Conservation (phyloP, 2,888 invertebrate genomes). For the Incurvaria masculella region DNA sequence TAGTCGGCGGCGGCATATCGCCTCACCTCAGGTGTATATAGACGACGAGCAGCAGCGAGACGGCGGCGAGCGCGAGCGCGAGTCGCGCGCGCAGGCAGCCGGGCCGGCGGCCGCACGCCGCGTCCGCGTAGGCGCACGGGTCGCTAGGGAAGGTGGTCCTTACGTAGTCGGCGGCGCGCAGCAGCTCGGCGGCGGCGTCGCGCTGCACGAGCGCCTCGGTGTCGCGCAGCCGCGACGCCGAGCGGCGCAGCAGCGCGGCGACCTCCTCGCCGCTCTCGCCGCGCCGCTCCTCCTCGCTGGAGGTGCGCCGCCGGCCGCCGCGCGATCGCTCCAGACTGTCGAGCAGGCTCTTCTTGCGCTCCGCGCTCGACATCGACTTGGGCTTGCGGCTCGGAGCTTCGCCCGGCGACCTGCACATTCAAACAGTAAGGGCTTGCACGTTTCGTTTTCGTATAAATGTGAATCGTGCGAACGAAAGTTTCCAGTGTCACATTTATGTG, state of each 20-base stretch:
- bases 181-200: constrained; percentile 44
- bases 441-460: too few species aligned
- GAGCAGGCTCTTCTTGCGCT: constrained; percentile 45
- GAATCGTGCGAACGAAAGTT: too few species aligned
- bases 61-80: constrained; percentile 48
- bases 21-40: constrained; percentile 51
- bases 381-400: constrained; percentile 43
- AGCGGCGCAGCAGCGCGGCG: constrained; percentile 60
- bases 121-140: constrained; percentile 33
- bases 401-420: constrained; percentile 27
- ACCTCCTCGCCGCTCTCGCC: constrained; percentile 51
- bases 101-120: constrained; percentile 28
- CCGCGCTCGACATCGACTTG: constrained; percentile 51
- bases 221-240: constrained; percentile 58
- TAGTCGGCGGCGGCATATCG: constrained; percentile 5
- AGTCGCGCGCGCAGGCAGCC: constrained; percentile 40
- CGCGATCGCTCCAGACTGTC: constrained; percentile 49
- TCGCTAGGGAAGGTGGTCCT: constrained; percentile 45
- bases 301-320: constrained; percentile 40
- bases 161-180: constrained; percentile 51
- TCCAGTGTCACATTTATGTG: too few species aligned
- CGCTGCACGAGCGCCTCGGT: constrained; percentile 57
- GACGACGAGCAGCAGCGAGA: constrained; percentile 48
- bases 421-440: too few species aligned
- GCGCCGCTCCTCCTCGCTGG: too few species aligned